Base-by-base conservation (phyloP, 2,888 invertebrate species). In the Electrophaes corylata region DNA sequence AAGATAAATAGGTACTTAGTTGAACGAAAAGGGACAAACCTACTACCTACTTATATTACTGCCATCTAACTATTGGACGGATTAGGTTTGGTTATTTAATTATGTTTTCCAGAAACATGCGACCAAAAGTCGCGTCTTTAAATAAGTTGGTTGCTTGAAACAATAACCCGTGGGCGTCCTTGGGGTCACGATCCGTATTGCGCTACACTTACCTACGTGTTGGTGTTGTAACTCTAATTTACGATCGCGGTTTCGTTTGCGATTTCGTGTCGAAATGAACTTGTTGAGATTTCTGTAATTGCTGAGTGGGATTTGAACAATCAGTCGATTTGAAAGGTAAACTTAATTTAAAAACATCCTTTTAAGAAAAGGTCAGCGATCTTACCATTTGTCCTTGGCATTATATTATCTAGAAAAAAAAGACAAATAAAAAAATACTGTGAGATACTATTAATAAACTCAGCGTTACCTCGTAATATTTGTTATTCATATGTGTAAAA, bases 131-230 rank as follows among this genome's bases (percentile, higher is more conserved):
- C 60, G 60, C 55, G 51, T 44, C 39, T 11, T 3, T 23, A 2
- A 40, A 26, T 29, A 37, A 18, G 29, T 12, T 8, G 2, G 18
- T 12, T 12, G 47, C 44, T 47, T 48, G 61, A 72, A 68, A 72
- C 71, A 71, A 71, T 67, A 67, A 64, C 56, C 60, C 64, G 72
- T 72, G 66, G 72, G 72, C 65, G 66, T 45, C 67, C 56, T 49
- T 60, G 60, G 57, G 64, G 58, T 69, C 70, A 71, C 70, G 68
- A 69, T 64, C 56, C 51, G 56, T 55, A 63, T 66, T 66, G 66
- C 60, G 55, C 64, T 64, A 64, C 57, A 61, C 64, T 59, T 58
- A 62, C 64, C 57, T 62, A 58, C 55, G 59, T 55, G 57, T 64
- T 62, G 61, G 60, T 66, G 62, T 66, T 64, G 66, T 57, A 66